phyloP scores from a whole-genome alignment of 2,797 vertebrate genomes.

The Sebastes melanostomus region DNA sequence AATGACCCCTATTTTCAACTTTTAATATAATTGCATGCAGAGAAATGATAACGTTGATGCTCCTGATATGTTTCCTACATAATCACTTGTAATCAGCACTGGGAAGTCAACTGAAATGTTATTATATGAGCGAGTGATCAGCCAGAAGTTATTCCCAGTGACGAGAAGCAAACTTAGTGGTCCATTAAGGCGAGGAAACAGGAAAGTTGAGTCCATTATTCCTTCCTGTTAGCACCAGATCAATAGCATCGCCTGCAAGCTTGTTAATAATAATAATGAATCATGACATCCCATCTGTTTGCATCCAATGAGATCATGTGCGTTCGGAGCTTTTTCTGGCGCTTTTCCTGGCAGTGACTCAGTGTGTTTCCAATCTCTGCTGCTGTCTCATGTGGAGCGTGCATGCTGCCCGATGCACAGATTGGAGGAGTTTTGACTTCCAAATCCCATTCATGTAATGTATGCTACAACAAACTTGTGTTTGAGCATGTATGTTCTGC shows the following conservation, averaged over 20 bases:
- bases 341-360: constrained; percentile 67
- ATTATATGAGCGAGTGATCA: neutral
- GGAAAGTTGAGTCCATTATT: constrained; percentile 43
- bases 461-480: neutral
- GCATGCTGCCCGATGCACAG: neutral
- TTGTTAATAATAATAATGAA: constrained; percentile 43
- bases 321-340: constrained; percentile 21
- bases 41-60: neutral
- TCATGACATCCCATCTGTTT: constrained; percentile 41
- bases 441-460: neutral
- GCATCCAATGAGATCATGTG: constrained; percentile 43
- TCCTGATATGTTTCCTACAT: neutral
- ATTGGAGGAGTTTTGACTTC: neutral
- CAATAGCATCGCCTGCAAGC: constrained; percentile 31
- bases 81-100: neutral
- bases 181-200: constrained; percentile 45
- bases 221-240: constrained; percentile 38
- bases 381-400: constrained; percentile 36
- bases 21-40: neutral
- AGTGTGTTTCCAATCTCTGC: constrained; percentile 50
- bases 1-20: neutral
- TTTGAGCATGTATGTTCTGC: neutral
- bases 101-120: neutral
- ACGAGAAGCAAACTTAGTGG: neutral
- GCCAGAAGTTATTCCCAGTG: neutral